Percentiles rank a stretch among this genome's conserved stretches.
Evolutionary conservation across 2,888 invertebrate genomes (phyloP).

Genomic region (Phengaris arion): DNA sequence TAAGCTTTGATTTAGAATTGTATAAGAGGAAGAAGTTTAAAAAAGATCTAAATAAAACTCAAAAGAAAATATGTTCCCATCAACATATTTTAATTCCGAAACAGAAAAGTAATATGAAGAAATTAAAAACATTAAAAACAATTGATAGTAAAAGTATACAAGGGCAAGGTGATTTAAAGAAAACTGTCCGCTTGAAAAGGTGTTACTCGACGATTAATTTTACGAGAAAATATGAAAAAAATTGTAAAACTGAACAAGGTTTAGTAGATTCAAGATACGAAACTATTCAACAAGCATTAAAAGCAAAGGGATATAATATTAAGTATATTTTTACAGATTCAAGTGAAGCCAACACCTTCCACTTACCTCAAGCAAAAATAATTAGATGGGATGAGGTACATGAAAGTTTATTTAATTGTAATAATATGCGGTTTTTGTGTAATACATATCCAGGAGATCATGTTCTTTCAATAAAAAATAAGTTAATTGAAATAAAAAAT

Average conservation of each 20-base stretch:
- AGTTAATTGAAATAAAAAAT: neutral
- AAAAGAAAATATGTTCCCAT: neutral
- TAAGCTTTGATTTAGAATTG: slow-evolving; percentile 42
- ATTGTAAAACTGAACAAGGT: slow-evolving; percentile 1
- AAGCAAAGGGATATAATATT: neutral
- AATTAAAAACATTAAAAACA: neutral
- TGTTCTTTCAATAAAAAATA: neutral
- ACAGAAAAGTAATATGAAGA: neutral
- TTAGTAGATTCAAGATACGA: neutral
- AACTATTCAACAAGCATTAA: slow-evolving; percentile 5
- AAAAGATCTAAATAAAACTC: neutral
- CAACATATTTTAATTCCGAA: neutral
- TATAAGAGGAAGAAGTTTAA: slow-evolving; percentile 34
- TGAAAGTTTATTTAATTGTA: neutral
- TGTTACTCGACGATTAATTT: slow-evolving; percentile 27
- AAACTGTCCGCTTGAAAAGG: slow-evolving; percentile 30
- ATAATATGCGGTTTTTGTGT: neutral
- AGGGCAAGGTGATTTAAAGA: neutral
- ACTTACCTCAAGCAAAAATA: neutral
- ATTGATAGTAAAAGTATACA: slow-evolving; percentile 3
- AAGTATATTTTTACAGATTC: neutral
- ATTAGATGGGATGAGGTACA: neutral
- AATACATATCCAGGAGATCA: neutral
- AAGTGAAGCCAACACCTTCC: neutral
- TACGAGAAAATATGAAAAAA: slow-evolving; percentile 30